Evolutionary conservation across 2,797 vertebrate genomes (phyloP).

Genomic region (Aratinga solstitialis): DNA sequence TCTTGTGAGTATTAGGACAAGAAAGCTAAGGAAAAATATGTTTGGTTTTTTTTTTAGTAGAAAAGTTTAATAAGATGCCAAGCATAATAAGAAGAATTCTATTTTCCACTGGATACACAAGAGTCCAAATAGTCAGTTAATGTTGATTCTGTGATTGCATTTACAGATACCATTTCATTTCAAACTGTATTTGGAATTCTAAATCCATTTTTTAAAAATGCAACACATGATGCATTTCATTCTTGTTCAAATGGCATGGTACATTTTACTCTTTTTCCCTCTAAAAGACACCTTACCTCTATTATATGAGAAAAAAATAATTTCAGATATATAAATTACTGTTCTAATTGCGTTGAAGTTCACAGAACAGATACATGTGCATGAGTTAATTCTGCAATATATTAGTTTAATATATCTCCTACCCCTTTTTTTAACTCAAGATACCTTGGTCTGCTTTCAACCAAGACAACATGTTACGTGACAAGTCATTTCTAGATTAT

Average conservation of each 20-base stretch:
- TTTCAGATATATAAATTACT: background rate
- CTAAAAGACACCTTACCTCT: background rate
- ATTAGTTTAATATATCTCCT: background rate
- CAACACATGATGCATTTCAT: background rate
- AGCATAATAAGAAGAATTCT: background rate
- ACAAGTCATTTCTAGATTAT: background rate
- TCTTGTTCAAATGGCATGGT: background rate
- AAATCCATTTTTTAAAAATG: background rate
- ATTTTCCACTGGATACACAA: background rate
- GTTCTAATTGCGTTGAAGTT: background rate
- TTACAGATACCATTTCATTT: constrained; percentile 6
- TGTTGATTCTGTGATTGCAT: background rate
- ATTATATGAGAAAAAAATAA: background rate
- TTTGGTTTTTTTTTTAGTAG: background rate
- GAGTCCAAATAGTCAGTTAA: background rate
- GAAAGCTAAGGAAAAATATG: background rate
- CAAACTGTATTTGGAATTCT: constrained; percentile 9
- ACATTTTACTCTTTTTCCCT: background rate
- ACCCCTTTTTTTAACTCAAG: fast-evolving
- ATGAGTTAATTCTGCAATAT: background rate
- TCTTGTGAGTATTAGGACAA: background rate
- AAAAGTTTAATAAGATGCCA: constrained; percentile 11
- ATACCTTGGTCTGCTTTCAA: background rate
- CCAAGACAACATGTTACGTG: fast-evolving
- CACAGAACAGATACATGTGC: fast-evolving